These are phyloP conservation scores for Nesidiocoris tenuis DNA, from an alignment of 2,888 invertebrate species.

Conservation along the genomic window DNA sequence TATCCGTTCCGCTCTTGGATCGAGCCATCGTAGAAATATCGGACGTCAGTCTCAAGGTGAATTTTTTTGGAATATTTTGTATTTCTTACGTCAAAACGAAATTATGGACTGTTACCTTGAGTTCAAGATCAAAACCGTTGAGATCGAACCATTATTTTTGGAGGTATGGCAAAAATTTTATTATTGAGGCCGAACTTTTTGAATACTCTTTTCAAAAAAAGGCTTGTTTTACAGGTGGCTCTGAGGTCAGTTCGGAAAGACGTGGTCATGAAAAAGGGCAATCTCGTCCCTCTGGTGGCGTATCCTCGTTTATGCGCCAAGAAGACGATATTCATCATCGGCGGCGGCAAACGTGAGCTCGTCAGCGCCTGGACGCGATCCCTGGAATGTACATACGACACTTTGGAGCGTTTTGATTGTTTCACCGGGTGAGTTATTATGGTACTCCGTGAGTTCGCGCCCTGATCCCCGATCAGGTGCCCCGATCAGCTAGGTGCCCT, in stretches of 20 bases:
- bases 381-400: constrained; percentile 78
- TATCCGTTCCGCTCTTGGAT: constrained; percentile 76
- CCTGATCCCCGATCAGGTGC: too few relatives aligned
- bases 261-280: constrained; percentile 59
- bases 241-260: constrained; percentile 77
- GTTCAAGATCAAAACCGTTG: too few relatives aligned
- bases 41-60: constrained; percentile 74
- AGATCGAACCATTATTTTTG: too few relatives aligned
- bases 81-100: too few relatives aligned
- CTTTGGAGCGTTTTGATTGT: constrained; percentile 80
- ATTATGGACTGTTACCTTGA: too few relatives aligned
- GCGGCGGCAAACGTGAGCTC: constrained; percentile 81
- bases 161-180: too few relatives aligned
- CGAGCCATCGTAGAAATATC: constrained; percentile 73
- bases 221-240: constrained; percentile 61
- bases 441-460: too few relatives aligned
- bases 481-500: too few relatives aligned
- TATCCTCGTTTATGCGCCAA: constrained; percentile 82
- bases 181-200: neutral
- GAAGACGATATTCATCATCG: constrained; percentile 83
- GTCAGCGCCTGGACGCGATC: constrained; percentile 69
- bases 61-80: neutral
- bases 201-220: too few relatives aligned
- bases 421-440: constrained; percentile 63
- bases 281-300: constrained; percentile 69